Evolutionary conservation across 2,888 invertebrate genomes (phyloP), one percentile per base, ranked within the genome.

Genomic region (Acrobasis consociella): DNA sequence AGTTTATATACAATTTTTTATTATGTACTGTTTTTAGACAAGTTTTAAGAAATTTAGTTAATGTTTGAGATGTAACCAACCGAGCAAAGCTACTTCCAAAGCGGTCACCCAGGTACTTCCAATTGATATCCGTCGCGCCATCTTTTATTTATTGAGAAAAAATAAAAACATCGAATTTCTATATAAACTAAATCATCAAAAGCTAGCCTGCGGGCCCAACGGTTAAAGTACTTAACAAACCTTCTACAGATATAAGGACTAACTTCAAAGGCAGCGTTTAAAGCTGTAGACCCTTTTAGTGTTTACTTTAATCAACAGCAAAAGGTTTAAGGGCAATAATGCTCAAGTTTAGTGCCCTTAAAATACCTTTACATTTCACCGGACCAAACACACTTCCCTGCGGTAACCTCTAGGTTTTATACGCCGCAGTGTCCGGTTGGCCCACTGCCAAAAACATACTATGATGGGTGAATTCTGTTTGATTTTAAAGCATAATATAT

Each of bases 351-450:
- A 59, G 16, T 38, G n/a, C 11, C 37, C 49, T 31, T 11, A 42
- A 38, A 38, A 53, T 49, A 58, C 51, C 39, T 60, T 60, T 42
- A 51, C 17, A 22, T 42, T 60, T 8, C 50, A 22, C 17, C 50
- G 60, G 50, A 2, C 60, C 39, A 9, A 51, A 31, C 2, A 50
- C 60, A 60, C 60, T 60, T 60, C 60, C 60, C 51, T 60, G 60
- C 17, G 60, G 60, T 51, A 60, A 42, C 42, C 15, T 9, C 38
- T 59, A 59, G 17, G 9, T 60, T 60, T 60, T 60, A 60, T 60
- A 42, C 51, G 13, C 9, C 52, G 53, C 37, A 62, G 62, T 58
- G 62, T 64, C 60, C 58, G 22, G 38, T 62, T 68, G 68, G 68
- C 65, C 0, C 0, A n/a, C 1, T 2, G 63, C 67, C 68, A 68